phyloP scores from a whole-genome alignment of 2,797 vertebrate species.

The Acanthornis magna region DNA sequence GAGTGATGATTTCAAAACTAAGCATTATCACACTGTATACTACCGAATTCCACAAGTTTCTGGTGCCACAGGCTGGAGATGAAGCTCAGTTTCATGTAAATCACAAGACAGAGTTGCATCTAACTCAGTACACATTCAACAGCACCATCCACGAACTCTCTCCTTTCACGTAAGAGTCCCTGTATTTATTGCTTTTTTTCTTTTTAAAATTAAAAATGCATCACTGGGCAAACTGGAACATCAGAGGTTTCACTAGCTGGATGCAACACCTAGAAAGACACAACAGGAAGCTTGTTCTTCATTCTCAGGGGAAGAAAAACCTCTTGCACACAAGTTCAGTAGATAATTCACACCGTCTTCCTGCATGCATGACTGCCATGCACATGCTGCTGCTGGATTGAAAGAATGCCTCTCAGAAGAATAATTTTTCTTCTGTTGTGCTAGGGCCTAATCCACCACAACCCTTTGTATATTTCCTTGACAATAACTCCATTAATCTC shows the following conservation, averaged over 20 bases:
- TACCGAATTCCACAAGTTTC: not conserved
- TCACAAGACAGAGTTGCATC: not conserved
- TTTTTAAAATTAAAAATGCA: not conserved
- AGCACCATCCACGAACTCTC: not conserved
- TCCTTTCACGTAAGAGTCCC: not conserved
- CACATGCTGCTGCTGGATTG: not conserved
- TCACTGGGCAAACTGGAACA: not conserved
- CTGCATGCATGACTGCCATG: not conserved
- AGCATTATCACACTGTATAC: not conserved
- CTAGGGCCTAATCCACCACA: not conserved
- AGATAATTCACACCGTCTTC: not conserved
- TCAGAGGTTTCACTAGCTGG: not conserved
- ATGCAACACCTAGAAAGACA: not conserved
- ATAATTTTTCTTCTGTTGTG: not conserved
- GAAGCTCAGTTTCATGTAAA: not conserved
- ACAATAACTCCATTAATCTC: not conserved
- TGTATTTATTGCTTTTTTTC: not conserved
- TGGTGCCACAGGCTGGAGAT: not conserved
- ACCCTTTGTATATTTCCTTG: not conserved
- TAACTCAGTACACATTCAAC: not conserved
- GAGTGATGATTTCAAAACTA: not conserved
- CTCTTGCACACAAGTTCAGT: not conserved
- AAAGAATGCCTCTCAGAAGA: not conserved
- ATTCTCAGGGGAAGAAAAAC: not conserved
- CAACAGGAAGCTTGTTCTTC: not conserved